phyloP scores from a whole-genome alignment of 2,888 invertebrate genomes.

The Morpho achilles region DNA sequence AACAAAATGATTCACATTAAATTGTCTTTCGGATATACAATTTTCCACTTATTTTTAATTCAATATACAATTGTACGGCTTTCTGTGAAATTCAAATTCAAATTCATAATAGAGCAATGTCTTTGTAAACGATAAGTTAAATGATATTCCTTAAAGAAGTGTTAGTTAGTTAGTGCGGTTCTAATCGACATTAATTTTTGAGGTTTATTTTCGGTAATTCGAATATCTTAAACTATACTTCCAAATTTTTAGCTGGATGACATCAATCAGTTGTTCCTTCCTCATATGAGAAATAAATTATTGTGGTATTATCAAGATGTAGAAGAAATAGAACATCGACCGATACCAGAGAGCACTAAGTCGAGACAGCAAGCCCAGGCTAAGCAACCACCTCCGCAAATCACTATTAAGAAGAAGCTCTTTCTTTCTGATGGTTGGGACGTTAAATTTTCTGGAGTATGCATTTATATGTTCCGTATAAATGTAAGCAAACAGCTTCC shows the following conservation, averaged over 20 bases:
- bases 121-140: too few relatives aligned
- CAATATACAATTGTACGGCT: too few relatives aligned
- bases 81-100: too few relatives aligned
- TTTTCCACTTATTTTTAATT: too few relatives aligned
- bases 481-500: slow-evolving; percentile 91
- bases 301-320: slow-evolving; percentile 95
- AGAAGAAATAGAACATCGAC: slow-evolving; percentile 82
- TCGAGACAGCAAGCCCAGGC: slow-evolving; percentile 65
- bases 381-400: slow-evolving; percentile 61
- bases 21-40: too few relatives aligned
- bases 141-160: too few relatives aligned
- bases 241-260: slow-evolving; percentile 82
- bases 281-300: slow-evolving; percentile 90
- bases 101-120: too few relatives aligned
- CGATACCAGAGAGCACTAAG: slow-evolving; percentile 66
- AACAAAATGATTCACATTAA: too few relatives aligned
- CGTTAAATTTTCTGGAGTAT: slow-evolving; percentile 88
- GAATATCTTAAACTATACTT: too few relatives aligned
- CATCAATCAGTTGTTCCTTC: slow-evolving; percentile 91
- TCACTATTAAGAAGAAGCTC: slow-evolving; percentile 85
- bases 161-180: too few relatives aligned
- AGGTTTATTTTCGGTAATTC: too few relatives aligned
- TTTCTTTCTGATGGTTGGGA: slow-evolving; percentile 93
- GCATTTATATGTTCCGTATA: slow-evolving; percentile 91
- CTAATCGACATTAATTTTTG: too few relatives aligned